Base-by-base conservation (phyloP, 2,113 vertebrate species). In the Epinephelus moara region DNA sequence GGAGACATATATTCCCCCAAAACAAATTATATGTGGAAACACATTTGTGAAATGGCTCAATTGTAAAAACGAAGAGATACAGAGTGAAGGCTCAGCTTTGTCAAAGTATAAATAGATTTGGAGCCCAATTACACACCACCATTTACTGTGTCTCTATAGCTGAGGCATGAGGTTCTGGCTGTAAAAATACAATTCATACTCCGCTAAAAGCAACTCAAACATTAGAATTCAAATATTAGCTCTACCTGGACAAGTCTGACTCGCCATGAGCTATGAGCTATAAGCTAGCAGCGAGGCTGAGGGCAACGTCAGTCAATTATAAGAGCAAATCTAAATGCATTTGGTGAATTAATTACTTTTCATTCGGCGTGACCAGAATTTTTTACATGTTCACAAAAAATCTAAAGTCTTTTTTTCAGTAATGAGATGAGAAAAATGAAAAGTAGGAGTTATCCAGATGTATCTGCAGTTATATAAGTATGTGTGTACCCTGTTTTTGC, bases 191-290 rank as follows among this genome's bases (percentile, higher is more conserved):
- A 69, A 69, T 42, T 55, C 14, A 60, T 10, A 68, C 6, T 49
- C 15, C 42, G 23, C 64, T 69, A 64, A 53, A 77, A 75, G 70
- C 53, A 33, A 67, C 8, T 33, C 53, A 6, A 19, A 55, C 23
- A 40, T 70, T 17, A 23, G 11, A 74, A 67, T 61, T 53, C 40
- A 70, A 18, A 78, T 78, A 30, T 84, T 33, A 59, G 42, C 42
- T 47, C 17, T 13, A 70, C 71, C 50, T 75, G 60, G 45, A 70
- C 25, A 70, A 15, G 68, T 63, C 33, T 80, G 53, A 27, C 49
- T 76, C 49, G 21, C 80, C n/a, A 15, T 52, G 17, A 81, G 70
- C 70, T 64, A 15, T 52, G 17, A 81, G 70, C 70, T 64, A 45
- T n/a, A 45, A 17, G 25, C 17, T 47, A 19, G 21, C 6, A 52